Base-by-base conservation (phyloP, 2,797 vertebrate genomes). In the Hippoglossus hippoglossus region DNA sequence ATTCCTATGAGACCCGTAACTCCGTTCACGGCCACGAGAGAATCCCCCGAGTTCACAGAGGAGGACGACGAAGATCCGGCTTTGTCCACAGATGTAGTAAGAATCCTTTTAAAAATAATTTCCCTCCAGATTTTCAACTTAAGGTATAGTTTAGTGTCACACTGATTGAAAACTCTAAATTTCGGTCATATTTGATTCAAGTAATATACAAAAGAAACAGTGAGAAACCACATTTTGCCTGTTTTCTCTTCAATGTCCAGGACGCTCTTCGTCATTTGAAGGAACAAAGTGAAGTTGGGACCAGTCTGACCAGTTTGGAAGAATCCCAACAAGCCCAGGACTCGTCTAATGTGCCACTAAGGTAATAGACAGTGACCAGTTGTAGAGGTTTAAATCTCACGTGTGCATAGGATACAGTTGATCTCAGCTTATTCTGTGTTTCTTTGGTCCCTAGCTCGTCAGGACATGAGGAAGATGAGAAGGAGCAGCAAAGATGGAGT, bases 201-300 rank as follows among this genome's bases (percentile, higher is more conserved):
- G 10, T 34, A 34, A 34, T 10, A 34, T 34, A 2, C 31, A 34
- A 34, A 9, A 34, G 28, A 28, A 6, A 28, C 28, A 28, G 28
- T 28, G 28, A 28, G 28, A 28, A 28, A 6, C 28, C 6, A 28
- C 28, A 28, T 28, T 28, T 28, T 28, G 5, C 18, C 3, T 68
- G 54, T 34, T 46, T 52, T 62, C 2, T 19, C 34, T 55, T 71
- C 7, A 51, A 75, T 10, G 4, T 82, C 13, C 69, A 95, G 95
- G 87, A 91, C 60, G 39, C 83, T 73, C 81, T 88, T 53, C 60
- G 80, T 81, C 90, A 89, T 67, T 73, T 82, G 31, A 75, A 77
- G 24, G 88, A 94, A 67, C 93, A 94, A 79, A 92, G 82, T 68
- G 89, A 94, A 70, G 91, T 91, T 55, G 75, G 90, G 59, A 86